These are phyloP conservation scores for Macropus fuliginosus DNA, from an alignment of 2,797 vertebrate species.

Conservation along the genomic window DNA sequence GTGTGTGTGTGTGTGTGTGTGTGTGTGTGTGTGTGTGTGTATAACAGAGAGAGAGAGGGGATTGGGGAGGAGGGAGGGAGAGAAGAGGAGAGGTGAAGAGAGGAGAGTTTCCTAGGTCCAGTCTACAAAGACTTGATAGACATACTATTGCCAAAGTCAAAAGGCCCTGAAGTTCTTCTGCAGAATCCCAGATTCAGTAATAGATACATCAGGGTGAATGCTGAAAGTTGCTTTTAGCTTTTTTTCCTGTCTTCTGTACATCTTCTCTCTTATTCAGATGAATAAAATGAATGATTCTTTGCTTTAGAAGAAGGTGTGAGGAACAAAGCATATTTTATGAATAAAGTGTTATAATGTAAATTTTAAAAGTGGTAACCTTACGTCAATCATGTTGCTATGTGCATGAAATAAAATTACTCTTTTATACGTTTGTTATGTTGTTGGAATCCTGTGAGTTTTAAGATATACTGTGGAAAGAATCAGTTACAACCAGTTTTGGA, in stretches of 20 bases:
- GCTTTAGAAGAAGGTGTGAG: conserved; percentile 9
- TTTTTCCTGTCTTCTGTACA: not conserved
- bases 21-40: not conserved
- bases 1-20: not conserved
- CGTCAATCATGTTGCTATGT: not conserved
- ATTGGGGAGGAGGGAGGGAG: not conserved
- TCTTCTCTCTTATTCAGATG: not conserved
- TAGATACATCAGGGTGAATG: not conserved
- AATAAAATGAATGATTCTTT: not conserved
- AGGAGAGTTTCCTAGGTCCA: not conserved
- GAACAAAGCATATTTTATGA: not conserved
- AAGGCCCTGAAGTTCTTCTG: not conserved
- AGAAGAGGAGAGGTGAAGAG: too few species aligned
- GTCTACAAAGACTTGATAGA: not conserved
- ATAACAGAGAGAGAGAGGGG: not conserved
- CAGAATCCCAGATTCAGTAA: not conserved
- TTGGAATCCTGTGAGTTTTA: not conserved
- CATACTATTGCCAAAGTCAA: not conserved
- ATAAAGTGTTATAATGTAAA: not conserved
- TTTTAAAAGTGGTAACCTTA: not conserved
- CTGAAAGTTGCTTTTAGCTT: not conserved
- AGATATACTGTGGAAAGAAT: not conserved
- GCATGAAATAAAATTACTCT: not conserved
- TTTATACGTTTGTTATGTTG: not conserved
- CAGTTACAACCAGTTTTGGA: not conserved